Percentiles rank a stretch among this genome's conserved stretches.
phyloP scores from a whole-genome alignment of 2,113 vertebrate species.

The Coptodon bakossiorum region DNA sequence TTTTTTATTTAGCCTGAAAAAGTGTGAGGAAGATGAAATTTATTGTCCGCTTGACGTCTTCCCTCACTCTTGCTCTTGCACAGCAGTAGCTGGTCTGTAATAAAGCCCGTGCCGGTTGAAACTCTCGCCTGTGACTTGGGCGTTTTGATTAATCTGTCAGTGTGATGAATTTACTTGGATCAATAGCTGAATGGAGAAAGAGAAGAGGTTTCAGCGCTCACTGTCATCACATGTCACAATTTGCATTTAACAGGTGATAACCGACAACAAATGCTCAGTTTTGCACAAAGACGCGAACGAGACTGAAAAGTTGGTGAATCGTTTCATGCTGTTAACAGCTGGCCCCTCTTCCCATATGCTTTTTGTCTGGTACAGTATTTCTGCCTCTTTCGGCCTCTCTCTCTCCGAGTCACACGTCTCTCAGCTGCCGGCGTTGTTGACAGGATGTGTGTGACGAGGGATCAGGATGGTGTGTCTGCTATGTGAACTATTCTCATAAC shows the following conservation, averaged over 20 bases:
- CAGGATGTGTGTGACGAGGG: slow-evolving; percentile 48
- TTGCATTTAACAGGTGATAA: slow-evolving; percentile 30
- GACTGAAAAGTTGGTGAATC: background rate
- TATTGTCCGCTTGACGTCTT: background rate
- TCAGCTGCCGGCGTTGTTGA: slow-evolving; percentile 47
- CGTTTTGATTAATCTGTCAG: slow-evolving; percentile 56
- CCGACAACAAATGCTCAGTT: background rate
- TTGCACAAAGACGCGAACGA: background rate
- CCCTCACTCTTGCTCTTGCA: background rate
- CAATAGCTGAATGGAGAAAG: background rate
- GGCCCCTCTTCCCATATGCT: slow-evolving; percentile 25
- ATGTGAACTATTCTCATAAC: slow-evolving; percentile 49
- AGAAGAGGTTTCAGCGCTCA: background rate
- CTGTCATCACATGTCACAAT: slow-evolving; percentile 2
- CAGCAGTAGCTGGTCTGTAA: slow-evolving; percentile 5
- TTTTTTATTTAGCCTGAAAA: slow-evolving; percentile 51
- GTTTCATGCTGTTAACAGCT: slow-evolving; percentile 44
- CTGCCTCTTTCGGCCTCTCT: background rate
- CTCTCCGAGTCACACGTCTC: background rate
- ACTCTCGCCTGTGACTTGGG: background rate
- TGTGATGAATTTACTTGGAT: background rate
- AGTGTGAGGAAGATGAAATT: background rate
- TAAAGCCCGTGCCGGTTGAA: background rate
- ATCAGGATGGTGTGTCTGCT: slow-evolving; percentile 45
- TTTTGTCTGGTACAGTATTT: background rate